phyloP scores from a whole-genome alignment of 2,797 vertebrate genomes.

The Gymnoscopelus microlampas region DNA sequence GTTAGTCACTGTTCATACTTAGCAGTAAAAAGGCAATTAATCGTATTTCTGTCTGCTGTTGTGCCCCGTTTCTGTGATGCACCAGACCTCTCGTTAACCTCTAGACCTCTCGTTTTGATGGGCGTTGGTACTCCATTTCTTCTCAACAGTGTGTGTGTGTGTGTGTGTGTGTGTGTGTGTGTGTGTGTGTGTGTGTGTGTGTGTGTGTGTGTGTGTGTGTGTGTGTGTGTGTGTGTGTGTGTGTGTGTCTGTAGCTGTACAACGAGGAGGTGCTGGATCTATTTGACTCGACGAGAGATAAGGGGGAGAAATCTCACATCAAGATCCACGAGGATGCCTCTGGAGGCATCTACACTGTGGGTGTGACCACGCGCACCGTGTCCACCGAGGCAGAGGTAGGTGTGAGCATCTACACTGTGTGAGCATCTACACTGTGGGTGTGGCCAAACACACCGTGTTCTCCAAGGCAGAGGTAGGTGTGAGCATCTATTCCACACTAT shows the following conservation, averaged over 20 bases:
- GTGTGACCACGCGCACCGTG: slow-evolving; percentile 92
- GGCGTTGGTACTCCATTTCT: too few relatives aligned
- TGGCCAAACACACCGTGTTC: too few relatives aligned
- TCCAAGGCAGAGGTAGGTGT: background rate
- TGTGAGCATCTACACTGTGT: background rate
- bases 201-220: background rate
- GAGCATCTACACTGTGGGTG: slow-evolving; percentile 44
- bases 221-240: slow-evolving; percentile 1
- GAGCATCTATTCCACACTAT: background rate
- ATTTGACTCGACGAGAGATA: slow-evolving; percentile 92
- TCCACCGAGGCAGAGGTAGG: slow-evolving; percentile 91
- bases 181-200: too few relatives aligned
- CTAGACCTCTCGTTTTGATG: too few relatives aligned
- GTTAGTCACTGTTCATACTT: too few relatives aligned
- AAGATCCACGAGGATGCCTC: slow-evolving; percentile 94
- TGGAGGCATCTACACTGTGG: slow-evolving; percentile 95
- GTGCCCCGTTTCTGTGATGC: too few relatives aligned
- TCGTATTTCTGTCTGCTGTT: too few relatives aligned
- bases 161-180: too few relatives aligned
- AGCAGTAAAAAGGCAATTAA: too few relatives aligned
- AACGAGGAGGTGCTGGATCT: slow-evolving; percentile 97
- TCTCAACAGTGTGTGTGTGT: too few relatives aligned
- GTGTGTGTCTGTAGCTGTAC: slow-evolving; percentile 84
- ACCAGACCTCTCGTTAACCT: too few relatives aligned
- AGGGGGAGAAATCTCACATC: slow-evolving; percentile 95